Percentiles rank a stretch among this genome's conserved stretches.
phyloP scores from a whole-genome alignment of 2,888 invertebrate genomes.

The Pandemis cinnamomeana region DNA sequence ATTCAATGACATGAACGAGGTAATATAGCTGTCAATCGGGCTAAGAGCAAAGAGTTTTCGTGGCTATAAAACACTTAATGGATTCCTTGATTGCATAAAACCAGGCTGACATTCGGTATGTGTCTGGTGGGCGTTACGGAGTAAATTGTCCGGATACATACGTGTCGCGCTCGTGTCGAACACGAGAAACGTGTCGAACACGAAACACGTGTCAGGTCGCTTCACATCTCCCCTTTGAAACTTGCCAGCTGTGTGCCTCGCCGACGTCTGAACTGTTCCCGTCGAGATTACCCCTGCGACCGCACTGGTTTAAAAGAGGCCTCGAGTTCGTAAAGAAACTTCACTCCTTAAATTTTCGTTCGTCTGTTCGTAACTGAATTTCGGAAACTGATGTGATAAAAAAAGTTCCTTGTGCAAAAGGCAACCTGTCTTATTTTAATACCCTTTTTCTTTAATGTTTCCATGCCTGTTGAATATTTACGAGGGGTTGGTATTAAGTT shows the following conservation, averaged over 20 bases:
- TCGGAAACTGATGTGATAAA: constrained; percentile 39
- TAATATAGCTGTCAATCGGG: constrained; percentile 18
- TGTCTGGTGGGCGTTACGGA: constrained; percentile 45
- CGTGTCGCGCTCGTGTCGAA: constrained; percentile 44
- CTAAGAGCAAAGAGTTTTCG: constrained; percentile 16
- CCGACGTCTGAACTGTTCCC: constrained; percentile 51
- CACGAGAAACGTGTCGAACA: constrained; percentile 46
- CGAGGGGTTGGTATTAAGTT: constrained; percentile 50
- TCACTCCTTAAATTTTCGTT: constrained; percentile 19
- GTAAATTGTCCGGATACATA: constrained; percentile 50
- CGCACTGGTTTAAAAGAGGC: constrained; percentile 46
- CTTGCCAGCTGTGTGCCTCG: constrained; percentile 46
- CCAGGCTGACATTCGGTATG: constrained; percentile 18
- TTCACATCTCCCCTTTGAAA: constrained; percentile 53
- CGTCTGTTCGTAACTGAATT: constrained; percentile 51
- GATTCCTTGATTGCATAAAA: constrained; percentile 31
- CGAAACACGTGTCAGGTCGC: constrained; percentile 48
- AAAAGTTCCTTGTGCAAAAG: constrained; percentile 19
- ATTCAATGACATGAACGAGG: not conserved
- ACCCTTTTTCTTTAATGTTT: constrained; percentile 47
- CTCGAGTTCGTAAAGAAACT: constrained; percentile 46
- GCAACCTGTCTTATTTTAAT: constrained; percentile 25
- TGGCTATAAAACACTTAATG: constrained; percentile 29
- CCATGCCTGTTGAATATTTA: constrained; percentile 52
- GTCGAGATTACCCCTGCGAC: constrained; percentile 51